Evolutionary conservation across 1,140 invertebrate species (phyloP), one percentile per base, ranked within the genome.

Genomic region (Chymomyza costata): DNA sequence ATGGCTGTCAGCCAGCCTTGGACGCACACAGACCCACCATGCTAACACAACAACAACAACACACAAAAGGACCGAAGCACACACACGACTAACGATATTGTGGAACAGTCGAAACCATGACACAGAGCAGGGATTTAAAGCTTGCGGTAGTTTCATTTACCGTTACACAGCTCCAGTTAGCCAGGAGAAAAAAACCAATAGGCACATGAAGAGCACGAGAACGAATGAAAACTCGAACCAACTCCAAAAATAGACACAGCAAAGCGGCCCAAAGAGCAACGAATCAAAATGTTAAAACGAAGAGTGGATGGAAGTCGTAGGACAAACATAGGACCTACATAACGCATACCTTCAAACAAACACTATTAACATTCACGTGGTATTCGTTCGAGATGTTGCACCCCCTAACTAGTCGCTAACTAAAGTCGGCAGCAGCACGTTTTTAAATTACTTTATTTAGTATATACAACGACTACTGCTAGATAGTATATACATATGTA

Each of bases 61-160:
- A 34, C 6, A 13, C 13, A 34, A 10, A 34, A 6, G 32, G 8
- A 13, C 32, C 8, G 8, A 34, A 3, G 32, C 6, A 34, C 32
- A 13, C 32, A 34, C 2, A 34, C 8, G 3, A 34, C 8, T 3
- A 6, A 3, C 6, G 6, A 34, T 13, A 13, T 8, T 34, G 32
- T 14, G 21, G 32, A 34, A 34, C 32, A 34, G 13, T n/a, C n/a
- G n/a, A n/a, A 11, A 34, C 35, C 35, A 38, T 38, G 35, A 38
- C 35, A 38, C 35, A 38, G 35, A 38, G 35, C 35, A 38, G 11
- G 8, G 35, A 38, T 38, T 38, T 38, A 38, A 38, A 38, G 11
- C 35, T 7, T 38, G 15, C 35, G 8, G 11, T 34, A 13, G 32
- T 28, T n/a, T n/a, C n/a, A n/a, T n/a, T n/a, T 34, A 34, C 32